Evolutionary conservation across 2,888 invertebrate species (phyloP).

Genomic region (Drosophila macrothrix): DNA sequence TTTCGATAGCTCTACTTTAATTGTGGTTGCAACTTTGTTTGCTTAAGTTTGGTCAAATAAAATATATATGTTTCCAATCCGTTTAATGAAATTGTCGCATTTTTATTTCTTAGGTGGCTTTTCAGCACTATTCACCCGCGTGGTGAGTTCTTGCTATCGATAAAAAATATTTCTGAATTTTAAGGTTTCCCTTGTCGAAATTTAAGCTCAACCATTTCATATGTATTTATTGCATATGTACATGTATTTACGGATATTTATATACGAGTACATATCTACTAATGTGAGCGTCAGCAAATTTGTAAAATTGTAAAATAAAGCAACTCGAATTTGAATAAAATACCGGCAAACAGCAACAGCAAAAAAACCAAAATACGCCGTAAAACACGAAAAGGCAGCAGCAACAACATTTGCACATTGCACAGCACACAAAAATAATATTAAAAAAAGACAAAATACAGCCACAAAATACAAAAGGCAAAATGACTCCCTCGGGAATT

Average conservation of each 20-base stretch:
- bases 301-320: constrained; percentile 58
- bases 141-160: background rate
- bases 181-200: background rate
- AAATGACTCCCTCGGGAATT: constrained; percentile 73
- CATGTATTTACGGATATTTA: background rate
- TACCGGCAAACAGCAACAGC: constrained; percentile 21
- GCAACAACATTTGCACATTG: constrained; percentile 47
- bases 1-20: background rate
- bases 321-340: constrained; percentile 50
- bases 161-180: background rate
- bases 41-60: background rate
- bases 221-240: constrained; percentile 6
- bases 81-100: too few relatives aligned
- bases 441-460: constrained; percentile 12
- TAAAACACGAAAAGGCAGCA: constrained; percentile 40
- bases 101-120: too few relatives aligned
- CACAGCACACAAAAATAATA: constrained; percentile 30
- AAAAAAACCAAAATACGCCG: constrained; percentile 30
- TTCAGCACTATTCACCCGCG: background rate
- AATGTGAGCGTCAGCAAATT: constrained; percentile 57
- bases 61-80: too few relatives aligned
- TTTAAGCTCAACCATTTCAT: constrained; percentile 1
- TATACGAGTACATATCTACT: constrained; percentile 3
- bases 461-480: constrained; percentile 75
- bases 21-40: background rate